These are phyloP conservation scores for Lepidonotus clava DNA, from an alignment of 2,888 invertebrate species.

Conservation along the genomic window DNA sequence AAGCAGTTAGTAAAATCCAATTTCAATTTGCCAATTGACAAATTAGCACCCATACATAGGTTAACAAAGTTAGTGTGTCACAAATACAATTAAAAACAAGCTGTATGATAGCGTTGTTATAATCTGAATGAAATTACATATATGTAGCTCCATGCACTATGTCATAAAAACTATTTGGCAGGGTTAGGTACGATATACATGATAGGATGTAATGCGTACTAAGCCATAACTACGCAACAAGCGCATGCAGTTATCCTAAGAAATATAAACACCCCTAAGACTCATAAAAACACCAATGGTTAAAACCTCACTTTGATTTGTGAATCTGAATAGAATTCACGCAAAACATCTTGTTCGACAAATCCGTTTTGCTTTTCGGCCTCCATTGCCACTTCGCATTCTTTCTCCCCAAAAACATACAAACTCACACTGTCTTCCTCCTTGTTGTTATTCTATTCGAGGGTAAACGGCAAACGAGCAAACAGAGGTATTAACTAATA, in stretches of 20 bases:
- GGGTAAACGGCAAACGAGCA: background rate
- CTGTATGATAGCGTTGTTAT: no score
- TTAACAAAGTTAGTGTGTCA: no score
- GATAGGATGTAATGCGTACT: background rate
- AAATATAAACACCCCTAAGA: background rate
- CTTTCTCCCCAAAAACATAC: constrained; percentile 78
- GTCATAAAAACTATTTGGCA: background rate
- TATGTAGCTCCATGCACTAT: background rate
- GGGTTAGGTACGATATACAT: background rate
- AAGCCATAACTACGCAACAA: background rate
- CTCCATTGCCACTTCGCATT: constrained; percentile 68
- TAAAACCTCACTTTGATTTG: background rate
- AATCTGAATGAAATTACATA: no score
- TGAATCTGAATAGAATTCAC: constrained; percentile 19
- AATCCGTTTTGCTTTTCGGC: constrained; percentile 59
- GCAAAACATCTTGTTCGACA: constrained; percentile 33
- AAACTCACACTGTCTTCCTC: constrained; percentile 73
- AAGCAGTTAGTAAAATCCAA: no score
- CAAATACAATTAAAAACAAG: no score
- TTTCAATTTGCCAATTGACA: no score
- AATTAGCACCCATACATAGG: no score
- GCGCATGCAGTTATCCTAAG: no score
- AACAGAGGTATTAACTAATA: background rate
- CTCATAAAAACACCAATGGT: background rate
- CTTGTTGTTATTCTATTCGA: constrained; percentile 52